Conservation (phyloP, 1,140 invertebrate species). For the Eriocheir sinensis region DNA sequence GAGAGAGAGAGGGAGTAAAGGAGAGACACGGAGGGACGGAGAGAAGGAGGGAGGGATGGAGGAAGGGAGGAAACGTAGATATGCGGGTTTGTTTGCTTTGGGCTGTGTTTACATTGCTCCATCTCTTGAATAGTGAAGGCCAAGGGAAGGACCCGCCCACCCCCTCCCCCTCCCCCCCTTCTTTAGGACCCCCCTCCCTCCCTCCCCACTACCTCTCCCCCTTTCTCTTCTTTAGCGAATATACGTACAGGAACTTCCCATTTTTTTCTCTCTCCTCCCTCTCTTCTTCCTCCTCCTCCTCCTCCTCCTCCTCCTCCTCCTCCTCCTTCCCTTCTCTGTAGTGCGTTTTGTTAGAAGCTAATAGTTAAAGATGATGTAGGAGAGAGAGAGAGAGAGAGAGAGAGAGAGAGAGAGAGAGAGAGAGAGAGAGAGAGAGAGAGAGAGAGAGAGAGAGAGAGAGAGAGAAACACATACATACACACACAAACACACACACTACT, state of each 20-base stretch:
- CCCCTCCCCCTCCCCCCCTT: too few relatives aligned
- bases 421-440: conserved; percentile 49
- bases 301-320: background rate
- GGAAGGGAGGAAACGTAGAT: background rate
- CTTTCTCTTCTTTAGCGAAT: background rate
- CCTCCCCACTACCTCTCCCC: background rate
- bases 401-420: conserved; percentile 51
- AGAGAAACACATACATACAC: background rate
- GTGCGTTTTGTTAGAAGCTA: background rate
- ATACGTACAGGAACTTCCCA: background rate
- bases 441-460: conserved; percentile 45
- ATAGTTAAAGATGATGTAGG: background rate
- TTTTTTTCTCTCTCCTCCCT: background rate
- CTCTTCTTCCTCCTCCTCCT: background rate
- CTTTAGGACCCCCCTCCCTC: background rate
- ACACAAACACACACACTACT: background rate
- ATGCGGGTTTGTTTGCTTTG: conserved; percentile 13
- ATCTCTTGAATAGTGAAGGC: background rate
- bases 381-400: background rate
- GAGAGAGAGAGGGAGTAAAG: background rate
- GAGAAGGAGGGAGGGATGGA: background rate
- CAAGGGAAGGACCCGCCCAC: background rate
- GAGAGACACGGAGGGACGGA: too few relatives aligned
- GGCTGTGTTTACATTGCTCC: background rate
- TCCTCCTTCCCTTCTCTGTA: background rate